Percentiles rank a stretch among this genome's conserved stretches.
Conservation (phyloP, 2,797 vertebrate genomes). For the Ciconia nigra region DNA sequence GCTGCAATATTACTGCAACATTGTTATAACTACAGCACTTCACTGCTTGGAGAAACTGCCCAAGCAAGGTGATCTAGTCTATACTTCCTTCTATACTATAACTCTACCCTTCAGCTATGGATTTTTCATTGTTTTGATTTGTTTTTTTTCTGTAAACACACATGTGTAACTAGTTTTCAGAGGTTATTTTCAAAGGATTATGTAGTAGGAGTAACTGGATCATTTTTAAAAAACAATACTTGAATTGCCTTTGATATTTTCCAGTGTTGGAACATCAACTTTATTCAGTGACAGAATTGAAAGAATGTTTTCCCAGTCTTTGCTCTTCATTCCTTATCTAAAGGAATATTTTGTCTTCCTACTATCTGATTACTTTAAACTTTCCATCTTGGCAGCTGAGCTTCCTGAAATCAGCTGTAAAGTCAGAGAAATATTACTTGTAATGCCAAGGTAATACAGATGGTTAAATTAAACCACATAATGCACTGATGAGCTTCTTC, state of each 20-base stretch:
- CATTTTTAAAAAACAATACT: not conserved
- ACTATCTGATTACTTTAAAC: not conserved
- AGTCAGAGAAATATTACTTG: not conserved
- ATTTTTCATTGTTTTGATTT: not conserved
- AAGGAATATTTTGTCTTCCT: not conserved
- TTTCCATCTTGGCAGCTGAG: not conserved
- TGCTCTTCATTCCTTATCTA: not conserved
- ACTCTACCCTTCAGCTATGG: accelerated
- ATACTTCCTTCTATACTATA: not conserved
- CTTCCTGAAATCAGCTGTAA: not conserved
- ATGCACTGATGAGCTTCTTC: not conserved
- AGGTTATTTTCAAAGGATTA: not conserved
- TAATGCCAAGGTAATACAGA: not conserved
- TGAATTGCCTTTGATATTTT: not conserved
- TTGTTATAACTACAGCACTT: not conserved
- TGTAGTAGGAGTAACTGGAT: not conserved
- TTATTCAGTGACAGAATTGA: not conserved
- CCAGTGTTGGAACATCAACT: not conserved
- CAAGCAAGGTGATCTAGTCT: not conserved
- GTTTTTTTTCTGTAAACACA: not conserved
- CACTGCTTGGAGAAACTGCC: not conserved
- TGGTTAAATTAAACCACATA: not conserved
- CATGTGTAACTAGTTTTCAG: not conserved
- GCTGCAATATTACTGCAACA: not conserved
- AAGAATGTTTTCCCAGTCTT: not conserved